These are phyloP conservation scores for Blastobasis adustella DNA, from an alignment of 2,888 invertebrate species.

Conservation along the genomic window DNA sequence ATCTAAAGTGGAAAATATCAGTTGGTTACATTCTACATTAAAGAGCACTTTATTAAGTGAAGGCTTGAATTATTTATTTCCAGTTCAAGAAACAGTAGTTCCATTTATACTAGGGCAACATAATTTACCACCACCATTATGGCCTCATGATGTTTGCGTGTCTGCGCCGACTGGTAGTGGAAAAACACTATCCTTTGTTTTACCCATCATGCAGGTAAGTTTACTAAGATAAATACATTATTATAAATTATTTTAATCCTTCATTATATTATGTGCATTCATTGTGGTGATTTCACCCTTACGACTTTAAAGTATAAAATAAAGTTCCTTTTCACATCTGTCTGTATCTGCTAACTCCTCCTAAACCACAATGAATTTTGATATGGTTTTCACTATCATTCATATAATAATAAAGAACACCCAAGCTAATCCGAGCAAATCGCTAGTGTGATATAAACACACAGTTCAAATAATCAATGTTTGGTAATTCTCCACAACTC, in stretches of 20 bases:
- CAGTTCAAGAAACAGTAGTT: conserved; percentile 87
- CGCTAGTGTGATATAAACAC: too few species aligned
- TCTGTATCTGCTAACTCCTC: too few species aligned
- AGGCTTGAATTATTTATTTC: conserved; percentile 86
- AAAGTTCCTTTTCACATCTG: too few species aligned
- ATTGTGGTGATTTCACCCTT: too few species aligned
- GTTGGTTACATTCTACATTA: conserved; percentile 78
- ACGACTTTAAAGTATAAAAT: too few species aligned
- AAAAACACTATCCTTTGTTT: conserved; percentile 94
- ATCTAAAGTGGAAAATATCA: conserved; percentile 69
- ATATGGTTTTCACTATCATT: too few species aligned
- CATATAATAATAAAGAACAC: too few species aligned
- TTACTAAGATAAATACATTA: background rate
- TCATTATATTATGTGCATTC: background rate
- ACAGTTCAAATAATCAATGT: too few species aligned
- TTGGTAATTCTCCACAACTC: too few species aligned
- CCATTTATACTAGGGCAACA: conserved; percentile 83
- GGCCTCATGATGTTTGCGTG: conserved; percentile 94
- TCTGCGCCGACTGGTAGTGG: conserved; percentile 99
- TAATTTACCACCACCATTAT: conserved; percentile 73
- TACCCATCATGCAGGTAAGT: conserved; percentile 88
- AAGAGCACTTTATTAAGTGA: conserved; percentile 78
- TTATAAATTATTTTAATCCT: background rate
- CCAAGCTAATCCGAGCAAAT: too few species aligned
- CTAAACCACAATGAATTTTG: too few species aligned